Evolutionary conservation across 2,113 vertebrate genomes (phyloP).

Genomic region (Sylvilagus bachmani): DNA sequence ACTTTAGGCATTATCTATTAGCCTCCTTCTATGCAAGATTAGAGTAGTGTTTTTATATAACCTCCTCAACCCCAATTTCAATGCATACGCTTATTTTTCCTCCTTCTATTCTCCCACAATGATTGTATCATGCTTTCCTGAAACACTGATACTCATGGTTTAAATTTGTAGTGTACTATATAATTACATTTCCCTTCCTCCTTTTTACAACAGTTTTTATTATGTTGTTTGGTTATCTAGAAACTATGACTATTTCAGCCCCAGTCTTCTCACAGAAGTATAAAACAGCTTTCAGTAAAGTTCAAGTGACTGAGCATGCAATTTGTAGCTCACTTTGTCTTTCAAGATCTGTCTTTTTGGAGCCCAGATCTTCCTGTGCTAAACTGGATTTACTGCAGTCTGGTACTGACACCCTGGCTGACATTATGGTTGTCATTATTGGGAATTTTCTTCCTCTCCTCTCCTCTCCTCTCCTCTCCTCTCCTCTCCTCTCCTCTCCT

Average conservation of each 20-base stretch:
- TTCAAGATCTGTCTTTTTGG: too few species aligned
- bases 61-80: neutral
- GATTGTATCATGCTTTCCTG: neutral
- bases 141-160: neutral
- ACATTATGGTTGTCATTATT: too few species aligned
- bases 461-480: accelerated
- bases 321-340: neutral
- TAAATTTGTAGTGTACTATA: neutral
- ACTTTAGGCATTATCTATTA: conserved; percentile 10
- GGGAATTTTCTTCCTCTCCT: too few species aligned
- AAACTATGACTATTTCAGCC: neutral
- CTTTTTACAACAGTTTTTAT: neutral
- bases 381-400: too few species aligned
- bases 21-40: neutral
- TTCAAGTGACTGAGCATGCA: neutral
- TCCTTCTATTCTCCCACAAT: neutral
- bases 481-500: too few species aligned
- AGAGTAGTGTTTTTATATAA: neutral
- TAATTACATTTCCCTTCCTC: neutral
- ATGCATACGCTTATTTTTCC: neutral
- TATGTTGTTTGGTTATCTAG: neutral
- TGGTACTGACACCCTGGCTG: too few species aligned
- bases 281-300: conserved; percentile 4
- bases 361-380: too few species aligned
- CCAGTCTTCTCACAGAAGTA: neutral